phyloP scores from a whole-genome alignment of 2,113 vertebrate genomes.

The Xyliphius kryptos region DNA sequence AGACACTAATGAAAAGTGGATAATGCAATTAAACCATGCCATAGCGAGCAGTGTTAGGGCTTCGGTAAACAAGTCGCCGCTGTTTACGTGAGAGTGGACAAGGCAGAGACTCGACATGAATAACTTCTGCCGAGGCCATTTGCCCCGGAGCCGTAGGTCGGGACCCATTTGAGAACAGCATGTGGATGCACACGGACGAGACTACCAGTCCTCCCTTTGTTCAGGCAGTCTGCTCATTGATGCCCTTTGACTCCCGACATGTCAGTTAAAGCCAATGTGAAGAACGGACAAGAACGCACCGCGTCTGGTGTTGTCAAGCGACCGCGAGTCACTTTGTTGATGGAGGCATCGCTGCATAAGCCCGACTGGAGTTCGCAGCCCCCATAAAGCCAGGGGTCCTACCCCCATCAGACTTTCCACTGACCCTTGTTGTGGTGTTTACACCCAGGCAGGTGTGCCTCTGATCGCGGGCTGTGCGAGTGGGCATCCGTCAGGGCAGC shows the following conservation, averaged over 20 bases:
- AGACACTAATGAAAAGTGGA: constrained; percentile 38
- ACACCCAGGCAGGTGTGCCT: constrained; percentile 40
- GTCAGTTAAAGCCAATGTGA: constrained; percentile 40
- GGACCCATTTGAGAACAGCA: constrained; percentile 30
- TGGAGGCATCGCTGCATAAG: constrained; percentile 31
- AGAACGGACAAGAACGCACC: constrained; percentile 26
- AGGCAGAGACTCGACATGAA: constrained; percentile 38
- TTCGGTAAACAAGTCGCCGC: constrained; percentile 38
- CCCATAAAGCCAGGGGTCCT: constrained; percentile 39
- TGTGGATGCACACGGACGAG: constrained; percentile 23
- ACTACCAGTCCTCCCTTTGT: constrained; percentile 33
- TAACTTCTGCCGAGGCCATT: constrained; percentile 37
- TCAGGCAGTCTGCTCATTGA: constrained; percentile 25
- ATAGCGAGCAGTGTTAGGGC: constrained; percentile 32
- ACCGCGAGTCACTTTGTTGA: constrained; percentile 31
- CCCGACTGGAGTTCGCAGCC: constrained; percentile 21
- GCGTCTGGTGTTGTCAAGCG: constrained; percentile 30
- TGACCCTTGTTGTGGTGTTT: constrained; percentile 43
- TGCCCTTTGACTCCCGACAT: constrained; percentile 46
- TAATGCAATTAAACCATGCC: constrained; percentile 40
- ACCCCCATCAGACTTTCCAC: constrained; percentile 39
- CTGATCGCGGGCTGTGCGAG: constrained; percentile 30
- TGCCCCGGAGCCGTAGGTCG: constrained; percentile 38
- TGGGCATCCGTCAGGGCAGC: constrained; percentile 42
- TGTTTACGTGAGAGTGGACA: constrained; percentile 38